These are phyloP conservation scores for Thalpophila matura DNA, from an alignment of 2,888 invertebrate species.

Conservation along the genomic window DNA sequence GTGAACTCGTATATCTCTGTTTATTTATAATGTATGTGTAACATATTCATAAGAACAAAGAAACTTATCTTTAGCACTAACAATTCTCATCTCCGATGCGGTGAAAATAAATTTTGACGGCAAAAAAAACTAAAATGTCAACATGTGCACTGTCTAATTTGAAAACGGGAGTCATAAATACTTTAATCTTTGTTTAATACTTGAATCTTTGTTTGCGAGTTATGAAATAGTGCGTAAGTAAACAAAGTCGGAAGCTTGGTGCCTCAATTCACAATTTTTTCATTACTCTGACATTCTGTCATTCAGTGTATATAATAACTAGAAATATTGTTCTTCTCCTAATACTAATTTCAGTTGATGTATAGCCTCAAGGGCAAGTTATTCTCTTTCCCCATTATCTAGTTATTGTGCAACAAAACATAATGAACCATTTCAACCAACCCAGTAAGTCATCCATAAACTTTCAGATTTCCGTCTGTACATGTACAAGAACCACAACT, in stretches of 20 bases:
- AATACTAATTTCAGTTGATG: too few relatives aligned
- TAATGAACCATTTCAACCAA: too few relatives aligned
- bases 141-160: conserved; percentile 38
- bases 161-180: conserved; percentile 19
- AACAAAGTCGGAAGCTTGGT: too few relatives aligned
- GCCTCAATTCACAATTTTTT: too few relatives aligned
- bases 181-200: background rate
- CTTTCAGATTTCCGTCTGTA: conserved; percentile 93
- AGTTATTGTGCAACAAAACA: background rate
- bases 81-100: background rate
- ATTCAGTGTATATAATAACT: too few relatives aligned
- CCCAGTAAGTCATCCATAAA: background rate
- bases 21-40: background rate
- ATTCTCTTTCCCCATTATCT: too few relatives aligned
- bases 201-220: conserved; percentile 16
- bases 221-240: background rate
- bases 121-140: conserved; percentile 35
- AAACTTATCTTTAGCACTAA: conserved; percentile 9
- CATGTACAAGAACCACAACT: conserved; percentile 92
- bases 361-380: too few relatives aligned
- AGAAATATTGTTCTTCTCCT: too few relatives aligned
- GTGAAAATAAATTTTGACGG: conserved; percentile 1
- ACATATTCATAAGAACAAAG: conserved; percentile 12
- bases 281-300: too few relatives aligned
- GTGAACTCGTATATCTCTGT: conserved; percentile 56